These are phyloP conservation scores for Malacoraja senta DNA, from an alignment of 2,797 vertebrate genomes.

Conservation along the genomic window DNA sequence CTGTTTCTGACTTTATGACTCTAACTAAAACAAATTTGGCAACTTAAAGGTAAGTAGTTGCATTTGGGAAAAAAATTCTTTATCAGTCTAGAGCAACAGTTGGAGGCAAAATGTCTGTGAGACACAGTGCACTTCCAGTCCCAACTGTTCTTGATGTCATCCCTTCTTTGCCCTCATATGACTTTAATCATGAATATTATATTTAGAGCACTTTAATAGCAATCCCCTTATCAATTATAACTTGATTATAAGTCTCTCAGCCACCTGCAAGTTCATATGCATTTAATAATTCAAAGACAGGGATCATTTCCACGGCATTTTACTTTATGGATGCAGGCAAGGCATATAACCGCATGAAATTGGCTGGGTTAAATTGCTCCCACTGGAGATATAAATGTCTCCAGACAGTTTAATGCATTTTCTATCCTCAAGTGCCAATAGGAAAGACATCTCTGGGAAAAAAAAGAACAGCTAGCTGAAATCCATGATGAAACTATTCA, in stretches of 20 bases:
- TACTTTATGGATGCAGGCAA: conserved; percentile 20
- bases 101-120: not conserved
- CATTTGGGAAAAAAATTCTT: not conserved
- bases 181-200: not conserved
- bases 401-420: conserved; percentile 23
- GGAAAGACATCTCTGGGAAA: not conserved
- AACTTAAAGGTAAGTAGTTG: not conserved
- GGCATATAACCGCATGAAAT: conserved; percentile 18
- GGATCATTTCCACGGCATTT: not conserved
- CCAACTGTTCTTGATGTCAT: not conserved
- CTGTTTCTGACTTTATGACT: too few relatives aligned
- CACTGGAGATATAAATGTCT: conserved; percentile 14
- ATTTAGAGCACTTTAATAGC: conserved; percentile 7
- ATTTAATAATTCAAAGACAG: conserved; percentile 29
- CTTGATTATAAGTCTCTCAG: not conserved
- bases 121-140: not conserved
- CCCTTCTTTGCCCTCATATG: not conserved
- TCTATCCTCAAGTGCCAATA: not conserved
- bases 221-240: conserved; percentile 30
- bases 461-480: not conserved
- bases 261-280: conserved; percentile 14
- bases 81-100: not conserved
- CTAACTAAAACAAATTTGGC: not conserved
- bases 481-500: not conserved
- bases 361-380: conserved; percentile 15